phyloP scores from a whole-genome alignment of 2,113 vertebrate genomes.

The Vireo altiloquus region DNA sequence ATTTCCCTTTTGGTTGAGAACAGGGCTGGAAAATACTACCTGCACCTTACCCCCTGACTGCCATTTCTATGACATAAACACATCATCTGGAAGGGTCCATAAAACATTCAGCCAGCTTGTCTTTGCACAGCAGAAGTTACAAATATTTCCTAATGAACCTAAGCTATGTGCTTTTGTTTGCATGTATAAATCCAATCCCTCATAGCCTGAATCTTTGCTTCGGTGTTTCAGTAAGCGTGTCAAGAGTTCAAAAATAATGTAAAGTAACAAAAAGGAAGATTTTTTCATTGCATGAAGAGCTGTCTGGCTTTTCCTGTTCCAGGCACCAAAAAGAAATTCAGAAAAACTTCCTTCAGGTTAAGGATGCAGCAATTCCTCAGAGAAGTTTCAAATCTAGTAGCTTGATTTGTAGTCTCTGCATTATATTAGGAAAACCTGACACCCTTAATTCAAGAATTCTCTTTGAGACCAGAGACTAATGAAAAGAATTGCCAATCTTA shows the following conservation, averaged over 20 bases:
- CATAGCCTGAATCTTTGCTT: neutral
- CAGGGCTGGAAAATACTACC: neutral
- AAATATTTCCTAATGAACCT: neutral
- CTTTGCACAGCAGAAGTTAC: neutral
- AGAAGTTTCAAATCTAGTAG: neutral
- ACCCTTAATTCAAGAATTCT: neutral
- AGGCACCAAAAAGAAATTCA: neutral
- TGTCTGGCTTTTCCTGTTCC: neutral
- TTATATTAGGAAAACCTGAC: neutral
- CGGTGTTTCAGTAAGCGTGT: neutral
- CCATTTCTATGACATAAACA: neutral
- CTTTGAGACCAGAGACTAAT: neutral
- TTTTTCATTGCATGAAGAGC: neutral
- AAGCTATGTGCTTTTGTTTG: neutral
- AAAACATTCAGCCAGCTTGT: neutral
- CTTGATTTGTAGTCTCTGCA: neutral
- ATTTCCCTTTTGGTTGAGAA: neutral
- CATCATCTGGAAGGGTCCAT: neutral
- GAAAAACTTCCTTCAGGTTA: neutral
- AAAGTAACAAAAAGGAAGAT: neutral
- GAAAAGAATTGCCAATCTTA: neutral
- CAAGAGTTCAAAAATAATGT: neutral
- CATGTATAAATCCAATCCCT: neutral
- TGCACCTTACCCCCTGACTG: neutral
- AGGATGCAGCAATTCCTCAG: neutral